Evolutionary conservation across 2,888 invertebrate species (phyloP).

Genomic region (Drosophila yooni): DNA sequence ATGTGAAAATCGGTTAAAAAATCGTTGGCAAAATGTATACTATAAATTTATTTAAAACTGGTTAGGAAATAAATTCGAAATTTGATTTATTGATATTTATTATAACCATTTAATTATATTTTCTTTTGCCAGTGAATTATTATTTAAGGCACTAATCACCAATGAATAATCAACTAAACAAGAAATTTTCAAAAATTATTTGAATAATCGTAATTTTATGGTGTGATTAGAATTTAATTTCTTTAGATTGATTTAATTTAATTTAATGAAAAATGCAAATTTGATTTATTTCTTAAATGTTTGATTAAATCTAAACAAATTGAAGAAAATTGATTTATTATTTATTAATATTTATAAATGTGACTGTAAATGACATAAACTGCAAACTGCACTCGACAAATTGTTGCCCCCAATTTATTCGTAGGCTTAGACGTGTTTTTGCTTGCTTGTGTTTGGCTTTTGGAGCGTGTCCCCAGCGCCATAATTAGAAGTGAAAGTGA

Average conservation of each 20-base stretch:
- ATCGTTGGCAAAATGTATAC: not conserved
- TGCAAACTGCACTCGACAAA: not conserved
- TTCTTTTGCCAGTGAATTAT: not conserved
- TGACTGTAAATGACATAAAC: not conserved
- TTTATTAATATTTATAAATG: no score
- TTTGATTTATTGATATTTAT: not conserved
- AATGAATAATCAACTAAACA: not conserved
- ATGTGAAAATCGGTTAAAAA: not conserved
- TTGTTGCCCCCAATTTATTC: slow-evolving; percentile 25
- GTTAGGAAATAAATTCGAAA: not conserved
- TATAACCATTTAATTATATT: not conserved
- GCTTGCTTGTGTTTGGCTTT: slow-evolving; percentile 57
- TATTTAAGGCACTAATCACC: no score
- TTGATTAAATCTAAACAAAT: not conserved
- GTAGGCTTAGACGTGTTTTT: slow-evolving; percentile 5
- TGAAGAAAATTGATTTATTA: not conserved
- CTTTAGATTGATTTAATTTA: no score
- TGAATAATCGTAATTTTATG: no score
- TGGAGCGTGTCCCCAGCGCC: slow-evolving; percentile 66
- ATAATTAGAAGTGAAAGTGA: slow-evolving; percentile 69
- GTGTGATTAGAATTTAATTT: no score
- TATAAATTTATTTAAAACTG: not conserved
- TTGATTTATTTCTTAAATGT: not conserved
- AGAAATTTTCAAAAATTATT: no score
- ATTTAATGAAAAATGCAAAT: not conserved